Evolutionary conservation across 2,888 invertebrate species (phyloP).

Genomic region (Falcaria lacertinaria): DNA sequence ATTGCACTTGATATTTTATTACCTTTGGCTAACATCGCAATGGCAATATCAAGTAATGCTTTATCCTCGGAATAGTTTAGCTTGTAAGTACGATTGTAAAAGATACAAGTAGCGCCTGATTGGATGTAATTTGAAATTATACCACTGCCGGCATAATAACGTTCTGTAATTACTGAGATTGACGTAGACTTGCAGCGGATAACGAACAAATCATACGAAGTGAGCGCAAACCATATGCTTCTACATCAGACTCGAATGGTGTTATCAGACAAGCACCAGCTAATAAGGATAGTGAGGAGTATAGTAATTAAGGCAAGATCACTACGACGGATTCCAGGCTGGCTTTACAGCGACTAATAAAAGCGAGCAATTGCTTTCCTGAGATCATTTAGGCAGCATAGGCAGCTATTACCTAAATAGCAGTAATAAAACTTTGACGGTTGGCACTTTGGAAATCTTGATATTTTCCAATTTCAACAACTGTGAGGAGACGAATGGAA

Average conservation of each 20-base stretch:
- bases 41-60: background rate
- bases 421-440: too few species aligned
- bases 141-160: conserved; percentile 15
- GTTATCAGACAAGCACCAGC: conserved; percentile 13
- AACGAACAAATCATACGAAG: conserved; percentile 27
- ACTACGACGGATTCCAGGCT: background rate
- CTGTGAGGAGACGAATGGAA: too few species aligned
- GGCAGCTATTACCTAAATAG: background rate
- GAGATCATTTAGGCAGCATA: background rate
- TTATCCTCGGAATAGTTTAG: background rate
- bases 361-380: background rate
- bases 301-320: conserved; percentile 16
- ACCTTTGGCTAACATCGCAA: background rate
- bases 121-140: conserved; percentile 18
- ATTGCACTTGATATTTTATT: background rate
- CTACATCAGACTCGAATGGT: conserved; percentile 8
- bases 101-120: background rate
- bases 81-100: background rate
- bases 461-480: too few species aligned
- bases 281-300: conserved; percentile 7
- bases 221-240: conserved; percentile 22
- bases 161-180: conserved; percentile 30
- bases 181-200: conserved; percentile 20
- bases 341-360: background rate
- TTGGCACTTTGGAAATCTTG: too few species aligned